Evolutionary conservation across 2,888 invertebrate species (phyloP).

Genomic region (Melanotus villosus): DNA sequence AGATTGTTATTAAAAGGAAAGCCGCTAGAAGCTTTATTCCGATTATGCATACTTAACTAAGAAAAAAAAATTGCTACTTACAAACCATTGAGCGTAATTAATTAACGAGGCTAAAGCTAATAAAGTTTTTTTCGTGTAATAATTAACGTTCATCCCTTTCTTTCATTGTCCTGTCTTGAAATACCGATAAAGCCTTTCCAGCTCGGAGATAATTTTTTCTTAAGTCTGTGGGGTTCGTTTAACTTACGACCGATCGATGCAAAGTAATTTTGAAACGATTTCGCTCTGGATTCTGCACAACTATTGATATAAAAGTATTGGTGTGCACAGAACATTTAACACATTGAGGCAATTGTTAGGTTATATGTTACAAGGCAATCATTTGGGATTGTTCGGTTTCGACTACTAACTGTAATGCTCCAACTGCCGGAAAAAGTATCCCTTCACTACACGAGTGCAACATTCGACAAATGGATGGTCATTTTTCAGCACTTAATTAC

Average conservation of each 20-base stretch:
- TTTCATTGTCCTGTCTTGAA: no score
- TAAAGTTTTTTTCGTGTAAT: no score
- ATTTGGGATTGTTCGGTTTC: constrained; percentile 47
- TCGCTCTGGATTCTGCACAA: constrained; percentile 5
- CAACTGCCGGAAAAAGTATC: constrained; percentile 48
- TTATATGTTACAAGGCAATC: constrained; percentile 54
- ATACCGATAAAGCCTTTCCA: no score
- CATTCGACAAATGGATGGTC: constrained; percentile 47
- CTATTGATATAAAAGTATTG: constrained; percentile 39
- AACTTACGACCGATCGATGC: not conserved
- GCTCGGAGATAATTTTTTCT: no score
- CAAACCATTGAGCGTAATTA: no score
- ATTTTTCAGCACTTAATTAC: constrained; percentile 52
- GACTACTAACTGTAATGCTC: constrained; percentile 40
- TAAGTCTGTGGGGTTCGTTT: not conserved
- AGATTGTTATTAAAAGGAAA: no score
- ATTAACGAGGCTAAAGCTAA: no score
- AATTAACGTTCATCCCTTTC: no score
- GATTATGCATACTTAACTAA: no score
- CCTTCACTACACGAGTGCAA: constrained; percentile 33
- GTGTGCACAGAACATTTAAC: constrained; percentile 52
- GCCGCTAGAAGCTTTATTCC: no score
- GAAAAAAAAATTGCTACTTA: no score
- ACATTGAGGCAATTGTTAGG: constrained; percentile 52
- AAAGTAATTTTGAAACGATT: constrained; percentile 20